Base-by-base conservation (phyloP, 2,888 invertebrate genomes). In the Campopleginae sp. region DNA sequence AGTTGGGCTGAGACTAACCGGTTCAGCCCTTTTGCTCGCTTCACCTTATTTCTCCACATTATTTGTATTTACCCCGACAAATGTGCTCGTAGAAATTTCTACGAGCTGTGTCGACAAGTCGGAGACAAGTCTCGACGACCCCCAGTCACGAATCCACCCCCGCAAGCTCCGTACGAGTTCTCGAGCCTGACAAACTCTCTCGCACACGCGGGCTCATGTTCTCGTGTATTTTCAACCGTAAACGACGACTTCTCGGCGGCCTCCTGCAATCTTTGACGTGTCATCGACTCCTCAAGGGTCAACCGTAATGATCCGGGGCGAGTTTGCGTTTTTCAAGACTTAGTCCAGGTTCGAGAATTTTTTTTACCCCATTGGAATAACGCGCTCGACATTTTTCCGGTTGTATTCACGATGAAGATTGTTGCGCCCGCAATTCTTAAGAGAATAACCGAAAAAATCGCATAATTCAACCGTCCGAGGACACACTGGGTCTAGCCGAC, bases 131-230 rank as follows among this genome's bases (percentile, higher is more conserved):
- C 44, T 23, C 65, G 71, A 75, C 65, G 54, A 75, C 79, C 71
- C 68, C 81, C 31, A 66, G 79, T 85, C 85, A 82, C 79, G 79
- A 79, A 70, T 70, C 44, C 46, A 42, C 78, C 70, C 72, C 61
- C 78, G 38, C 38, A 70, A 63, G 71, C 71, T 65, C 46, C 54
- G 75, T 44, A 48, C 46, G 66, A 71, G 63, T 65, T 66, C 31
- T 61, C 63, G 54, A 75, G 46, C 54, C 46, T 31, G 27, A 4
- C n/a, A 48, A 70, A 75, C 78, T 74, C 78, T 78, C 70, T 46
- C 42, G 27, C 44, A 8, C 38, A 17, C 38, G 38, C 27, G 61
- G 80, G 46, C 27, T 74, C 74, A 61, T 61, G 74, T 61, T 74
- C 44, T 46, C 23, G 5, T 44, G 61, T 61, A 44, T 44, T 10